Base-by-base conservation (phyloP, 2,888 invertebrate genomes). In the Onthophagus sagittarius region DNA sequence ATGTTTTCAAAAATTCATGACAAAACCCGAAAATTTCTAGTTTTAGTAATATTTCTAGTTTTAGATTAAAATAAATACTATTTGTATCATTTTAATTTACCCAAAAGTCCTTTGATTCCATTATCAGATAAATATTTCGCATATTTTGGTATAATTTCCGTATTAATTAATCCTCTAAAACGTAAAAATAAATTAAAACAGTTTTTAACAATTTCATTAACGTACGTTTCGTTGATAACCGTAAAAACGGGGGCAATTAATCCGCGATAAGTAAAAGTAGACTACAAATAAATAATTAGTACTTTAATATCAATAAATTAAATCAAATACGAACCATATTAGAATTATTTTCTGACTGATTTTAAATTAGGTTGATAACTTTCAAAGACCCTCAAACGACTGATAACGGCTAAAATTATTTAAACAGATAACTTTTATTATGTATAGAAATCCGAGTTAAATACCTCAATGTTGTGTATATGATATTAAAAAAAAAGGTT, bases 231-330 rank as follows among this genome's bases (percentile, higher is more conserved):
- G 65, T 88, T 85, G 72, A 92, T 89, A 0, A 92, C 90, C 0
- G 92, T 92, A 78, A 93, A 91, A 0, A 92, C 92, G 0, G 93
- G 93, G 0, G 90, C 91, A 84, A 92, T 88, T 11, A 92, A 81
- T 6, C 93, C 94, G 79, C 87, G 86, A 74, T 89, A 91, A 69
- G 84, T 87, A 80, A 90, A 89, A 2, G 82, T 81, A 70, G 86
- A 87, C 88, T 88, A 79, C 2, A 73, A 79, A 82, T 65, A 53
- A 53, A 53, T 53, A 53, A 23, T 70, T 2, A 53, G 32, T 15
- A 63, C 23, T 9, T 9, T 69, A 63, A 32, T 5, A 73, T 15
- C 11, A 14, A 23, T 6, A 73, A 13, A 33, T 70, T 11, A 31
- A 62, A 15, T 72, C 4, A 39, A 11, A 53, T 53, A 53, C 39